Base-by-base conservation (phyloP, 2,113 vertebrate genomes). In the Zeus faber region DNA sequence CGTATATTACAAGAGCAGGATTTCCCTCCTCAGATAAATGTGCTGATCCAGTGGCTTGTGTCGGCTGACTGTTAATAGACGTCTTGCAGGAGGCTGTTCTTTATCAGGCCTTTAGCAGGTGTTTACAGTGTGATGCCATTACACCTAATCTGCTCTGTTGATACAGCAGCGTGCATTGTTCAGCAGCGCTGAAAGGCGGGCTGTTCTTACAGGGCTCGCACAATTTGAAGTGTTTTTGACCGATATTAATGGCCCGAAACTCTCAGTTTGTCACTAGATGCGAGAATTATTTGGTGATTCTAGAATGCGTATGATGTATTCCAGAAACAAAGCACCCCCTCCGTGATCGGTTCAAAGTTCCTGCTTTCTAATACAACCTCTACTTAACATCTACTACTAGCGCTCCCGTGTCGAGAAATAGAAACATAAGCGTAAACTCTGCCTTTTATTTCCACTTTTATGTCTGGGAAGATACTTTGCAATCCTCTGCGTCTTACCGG, bases 91-190 rank as follows among this genome's bases (percentile, higher is more conserved):
- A 65, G 10, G 50, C 65, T 35, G 58, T 50, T 70, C 70, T 87
- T 89, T 84, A 85, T 89, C 85, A 76, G 76, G 64, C 74, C 62
- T 66, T 69, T 54, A 83, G 74, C 84, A 85, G 80, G 62, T 60
- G 74, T 77, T 80, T 76, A 79, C 73, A 52, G 63, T 67, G 62
- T 81, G 72, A 80, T 69, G 72, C 41, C 43, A 63, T 70, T 73
- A 49, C 50, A 76, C 58, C 50, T 52, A 60, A 37, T 79, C 58
- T 64, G 59, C 69, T 62, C 49, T 85, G 79, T 79, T 85, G 82
- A 78, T 77, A 77, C 29, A 68, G 69, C 74, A 59, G 81, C 75
- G 80, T 77, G 47, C 68, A 85, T 86, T 85, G 82, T 83, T 84
- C 58, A 52, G 60, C 45, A 37, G 41, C 29, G 66, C 62, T 61